Percentiles rank a stretch among this genome's conserved stretches.
Evolutionary conservation across 2,888 invertebrate species (phyloP).

Genomic region (Chloroclystis v-ata): DNA sequence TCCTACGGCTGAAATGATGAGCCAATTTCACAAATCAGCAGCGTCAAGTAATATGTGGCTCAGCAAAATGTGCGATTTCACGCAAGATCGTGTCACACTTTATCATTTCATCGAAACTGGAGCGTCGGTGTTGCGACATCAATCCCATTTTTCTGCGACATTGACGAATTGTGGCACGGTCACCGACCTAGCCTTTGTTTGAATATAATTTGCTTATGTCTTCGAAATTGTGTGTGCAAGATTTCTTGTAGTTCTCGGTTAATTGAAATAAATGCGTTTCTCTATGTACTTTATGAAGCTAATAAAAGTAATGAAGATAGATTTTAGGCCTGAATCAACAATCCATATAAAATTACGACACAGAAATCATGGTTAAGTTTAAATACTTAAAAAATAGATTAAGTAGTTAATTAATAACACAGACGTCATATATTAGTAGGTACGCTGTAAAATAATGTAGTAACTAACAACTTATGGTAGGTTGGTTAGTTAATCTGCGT

Average conservation of each 20-base stretch:
- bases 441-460: too few species aligned
- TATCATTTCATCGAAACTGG: slow-evolving; percentile 40
- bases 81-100: slow-evolving; percentile 22
- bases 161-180: slow-evolving; percentile 49
- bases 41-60: background rate
- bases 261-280: background rate
- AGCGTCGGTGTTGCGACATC: slow-evolving; percentile 44
- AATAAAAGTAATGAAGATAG: too few species aligned
- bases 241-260: background rate
- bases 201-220: slow-evolving; percentile 6
- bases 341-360: too few species aligned
- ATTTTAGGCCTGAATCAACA: background rate
- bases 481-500: too few species aligned
- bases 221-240: background rate
- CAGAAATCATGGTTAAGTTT: too few species aligned
- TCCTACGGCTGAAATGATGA: too few species aligned
- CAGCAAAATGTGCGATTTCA: slow-evolving; percentile 3
- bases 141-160: slow-evolving; percentile 42
- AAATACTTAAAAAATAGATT: too few species aligned
- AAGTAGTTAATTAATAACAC: too few species aligned
- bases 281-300: too few species aligned
- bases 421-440: too few species aligned
- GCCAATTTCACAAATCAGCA: background rate
- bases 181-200: slow-evolving; percentile 40
- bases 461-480: too few species aligned